Base-by-base conservation (phyloP, 1,140 invertebrate genomes). In the Heterodera schachtii region DNA sequence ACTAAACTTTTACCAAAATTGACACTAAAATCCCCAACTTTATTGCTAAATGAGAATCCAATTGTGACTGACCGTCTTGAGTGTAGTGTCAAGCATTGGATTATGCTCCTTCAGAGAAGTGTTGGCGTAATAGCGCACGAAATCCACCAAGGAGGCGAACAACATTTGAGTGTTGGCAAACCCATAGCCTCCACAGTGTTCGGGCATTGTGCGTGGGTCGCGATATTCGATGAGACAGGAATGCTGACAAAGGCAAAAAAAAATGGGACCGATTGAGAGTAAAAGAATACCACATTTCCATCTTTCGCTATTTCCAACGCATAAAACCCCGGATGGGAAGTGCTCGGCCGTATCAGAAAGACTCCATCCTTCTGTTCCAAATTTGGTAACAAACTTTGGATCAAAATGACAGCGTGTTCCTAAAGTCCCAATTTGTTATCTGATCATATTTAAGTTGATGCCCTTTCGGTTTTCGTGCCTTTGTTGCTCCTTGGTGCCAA, bases 91-190 rank as follows among this genome's bases (percentile, higher is more conserved):
- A 3, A 86, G 75, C 16, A 80, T 73, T 57, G 76, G 41, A 52
- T 86, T 86, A 75, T 86, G 85, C 69, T 86, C 85, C 64, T 82
- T 82, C 19, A 86, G 73, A 16, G 81, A 78, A 47, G 78, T 69
- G 21, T 70, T 60, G 6, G 86, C 60, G 60, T 86, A 86, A 73
- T 86, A 87, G 8, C 86, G 82, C 44, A 86, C 85, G 49, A 86
- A 88, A 71, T 86, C 85, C n/a, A 75, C 49, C 4, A 86, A 79
- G 9, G 85, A 86, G 31, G 82, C 49, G 31, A 86, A 86, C 41
- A 86, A 86, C 70, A 86, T 83, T 21, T 87, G 71, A 1, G 85
- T 86, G 47, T 86, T 85, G 0, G 79, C 46, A 75, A 86, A 86
- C 1, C 75, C 85, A 69, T 88, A 86, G 21, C 84, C 84, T 47